Conservation (phyloP, 2,797 vertebrate genomes). For the Myioborus miniatus region DNA sequence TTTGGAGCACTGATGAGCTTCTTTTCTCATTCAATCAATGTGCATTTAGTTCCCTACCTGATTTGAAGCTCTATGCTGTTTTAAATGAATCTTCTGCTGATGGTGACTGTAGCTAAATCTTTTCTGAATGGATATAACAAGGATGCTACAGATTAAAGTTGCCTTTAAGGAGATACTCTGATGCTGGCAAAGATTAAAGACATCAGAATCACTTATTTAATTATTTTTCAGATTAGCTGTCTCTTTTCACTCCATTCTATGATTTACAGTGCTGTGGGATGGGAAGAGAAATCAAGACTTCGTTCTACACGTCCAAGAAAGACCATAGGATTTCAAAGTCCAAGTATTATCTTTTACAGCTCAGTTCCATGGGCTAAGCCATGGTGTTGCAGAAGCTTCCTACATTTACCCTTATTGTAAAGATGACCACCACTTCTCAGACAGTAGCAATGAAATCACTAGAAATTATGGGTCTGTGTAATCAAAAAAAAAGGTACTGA, state of each 20-base stretch:
- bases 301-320: neutral
- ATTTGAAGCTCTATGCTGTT: neutral
- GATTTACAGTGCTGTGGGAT: neutral
- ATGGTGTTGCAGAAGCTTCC: neutral
- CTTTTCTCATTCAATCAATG: neutral
- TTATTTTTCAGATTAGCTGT: neutral
- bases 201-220: neutral
- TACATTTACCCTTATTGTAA: neutral
- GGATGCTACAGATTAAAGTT: neutral
- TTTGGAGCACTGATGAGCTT: neutral
- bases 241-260: neutral
- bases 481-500: neutral
- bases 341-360: neutral
- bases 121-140: neutral
- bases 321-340: neutral
- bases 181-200: neutral
- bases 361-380: neutral
- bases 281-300: neutral
- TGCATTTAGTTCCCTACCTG: neutral
- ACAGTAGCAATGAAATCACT: neutral
- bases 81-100: neutral
- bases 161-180: neutral
- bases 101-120: neutral
- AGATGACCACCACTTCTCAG: neutral
- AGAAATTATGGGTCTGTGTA: neutral